Evolutionary conservation across 2,113 vertebrate genomes (phyloP), one percentile per base, ranked within the genome.

Genomic region (Turdus rufiventris): DNA sequence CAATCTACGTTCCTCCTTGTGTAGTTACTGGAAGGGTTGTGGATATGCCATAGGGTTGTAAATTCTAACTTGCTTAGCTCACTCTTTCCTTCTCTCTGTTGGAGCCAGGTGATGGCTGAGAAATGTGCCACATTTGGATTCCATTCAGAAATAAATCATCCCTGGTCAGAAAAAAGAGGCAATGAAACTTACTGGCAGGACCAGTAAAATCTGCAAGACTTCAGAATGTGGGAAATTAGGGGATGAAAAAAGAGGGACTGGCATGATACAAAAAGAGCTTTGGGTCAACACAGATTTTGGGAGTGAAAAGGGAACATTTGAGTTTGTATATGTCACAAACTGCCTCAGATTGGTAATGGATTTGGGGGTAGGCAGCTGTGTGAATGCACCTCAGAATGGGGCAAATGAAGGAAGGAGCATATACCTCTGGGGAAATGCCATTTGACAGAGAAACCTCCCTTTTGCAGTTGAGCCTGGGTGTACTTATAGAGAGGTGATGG

Each of bases 11-110:
- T 94, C 65, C 43, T 92, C 43, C 43, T 63, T 80, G 68, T 40
- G 72, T 80, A 89, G 65, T 94, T 95, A 91, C 86, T 78, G 89
- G 84, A 94, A 91, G 91, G 70, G 50, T 51, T 88, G 88, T 84
- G 68, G 86, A 71, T 79, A 51, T 94, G 73, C 74, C 84, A 50
- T 42, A 58, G 84, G 58, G 70, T 23, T 80, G 66, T 93, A 95
- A 90, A 94, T 93, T 61, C 31, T 74, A 51, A 86, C 51, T 93
- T 94, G 71, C 80, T 84, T 57, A 71, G 68, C 83, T 84, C 2
- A 5, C 29, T 56, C 65, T 84, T 92, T 84, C 57, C 51, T 87
- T 60, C 13, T 13, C 38, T 87, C 47, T 57, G 20, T 18, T 92
- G 72, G 56, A 93, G 40, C 65, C n/a, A 88, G 48, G 60, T 74